A percentile compares a stretch with the other conserved stretches of the same genome.
Evolutionary conservation across 1,140 invertebrate species (phyloP).

Genomic region (Hormaphis cornu): DNA sequence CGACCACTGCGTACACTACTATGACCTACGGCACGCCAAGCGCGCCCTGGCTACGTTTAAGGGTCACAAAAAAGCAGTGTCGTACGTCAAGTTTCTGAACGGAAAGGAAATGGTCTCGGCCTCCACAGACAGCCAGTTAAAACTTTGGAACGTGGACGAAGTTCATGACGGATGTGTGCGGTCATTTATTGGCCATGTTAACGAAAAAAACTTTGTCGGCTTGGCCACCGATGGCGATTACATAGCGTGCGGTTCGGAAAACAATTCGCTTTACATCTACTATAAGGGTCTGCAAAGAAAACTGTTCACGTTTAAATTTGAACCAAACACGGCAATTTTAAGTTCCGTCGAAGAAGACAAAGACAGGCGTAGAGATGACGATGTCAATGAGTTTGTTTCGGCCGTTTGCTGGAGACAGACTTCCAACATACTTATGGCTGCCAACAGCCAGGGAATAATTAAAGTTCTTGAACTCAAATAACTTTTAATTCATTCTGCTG

Average conservation of each 20-base stretch:
- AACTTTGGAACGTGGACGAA: slow-evolving; percentile 79
- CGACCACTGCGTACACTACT: slow-evolving; percentile 95
- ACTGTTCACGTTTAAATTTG: slow-evolving; percentile 81
- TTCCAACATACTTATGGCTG: slow-evolving; percentile 82
- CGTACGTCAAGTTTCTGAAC: slow-evolving; percentile 91
- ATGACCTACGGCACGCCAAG: slow-evolving; percentile 80
- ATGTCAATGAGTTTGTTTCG: slow-evolving; percentile 87
- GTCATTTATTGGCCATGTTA: slow-evolving; percentile 86
- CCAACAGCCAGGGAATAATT: slow-evolving; percentile 90
- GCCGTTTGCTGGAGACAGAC: slow-evolving; percentile 88
- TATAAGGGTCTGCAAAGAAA: slow-evolving; percentile 84
- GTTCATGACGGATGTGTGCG: slow-evolving; percentile 63
- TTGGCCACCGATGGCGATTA: slow-evolving; percentile 91
- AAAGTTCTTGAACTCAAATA: slow-evolving; percentile 72
- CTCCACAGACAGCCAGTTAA: slow-evolving; percentile 88
- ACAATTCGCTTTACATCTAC: slow-evolving; percentile 89
- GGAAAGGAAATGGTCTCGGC: slow-evolving; percentile 84
- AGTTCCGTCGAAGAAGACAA: slow-evolving; percentile 48
- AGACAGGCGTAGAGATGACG: slow-evolving; percentile 71
- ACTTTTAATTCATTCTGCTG: slow-evolving; percentile 33
- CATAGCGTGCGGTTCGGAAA: slow-evolving; percentile 91
- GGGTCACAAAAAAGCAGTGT: slow-evolving; percentile 90
- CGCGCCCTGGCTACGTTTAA: slow-evolving; percentile 75
- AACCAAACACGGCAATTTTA: slow-evolving; percentile 67
- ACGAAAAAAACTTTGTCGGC: slow-evolving; percentile 96